These are phyloP conservation scores for Aegotheles bennettii DNA, from an alignment of 2,113 vertebrate genomes.

Conservation along the genomic window DNA sequence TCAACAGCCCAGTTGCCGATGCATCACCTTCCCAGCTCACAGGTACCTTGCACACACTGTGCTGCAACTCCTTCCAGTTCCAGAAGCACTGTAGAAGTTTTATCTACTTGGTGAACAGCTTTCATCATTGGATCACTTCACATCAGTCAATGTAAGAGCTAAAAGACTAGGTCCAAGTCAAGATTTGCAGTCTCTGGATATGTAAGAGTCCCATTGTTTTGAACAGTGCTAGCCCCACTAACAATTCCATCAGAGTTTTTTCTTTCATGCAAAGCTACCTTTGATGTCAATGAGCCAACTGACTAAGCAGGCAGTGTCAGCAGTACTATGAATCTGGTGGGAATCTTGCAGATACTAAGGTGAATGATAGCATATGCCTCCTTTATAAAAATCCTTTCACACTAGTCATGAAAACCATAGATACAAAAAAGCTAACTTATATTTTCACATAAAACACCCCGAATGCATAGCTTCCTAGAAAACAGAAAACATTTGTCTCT, in stretches of 20 bases:
- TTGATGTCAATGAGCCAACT: not conserved
- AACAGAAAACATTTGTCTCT: not conserved
- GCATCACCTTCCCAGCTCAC: not conserved
- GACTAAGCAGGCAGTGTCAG: not conserved
- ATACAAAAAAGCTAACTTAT: not conserved
- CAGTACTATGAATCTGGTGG: not conserved
- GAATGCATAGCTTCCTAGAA: not conserved
- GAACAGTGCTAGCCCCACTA: not conserved
- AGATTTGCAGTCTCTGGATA: not conserved
- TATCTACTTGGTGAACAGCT: not conserved
- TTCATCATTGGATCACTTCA: not conserved
- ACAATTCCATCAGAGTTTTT: not conserved
- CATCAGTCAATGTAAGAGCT: not conserved
- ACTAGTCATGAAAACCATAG: not conserved
- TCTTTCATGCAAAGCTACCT: not conserved
- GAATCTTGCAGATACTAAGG: not conserved
- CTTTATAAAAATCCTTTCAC: not conserved
- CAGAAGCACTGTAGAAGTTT: not conserved
- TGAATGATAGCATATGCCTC: not conserved
- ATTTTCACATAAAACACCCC: not conserved
- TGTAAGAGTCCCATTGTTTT: not conserved
- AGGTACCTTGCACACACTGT: not conserved
- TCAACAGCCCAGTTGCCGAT: not conserved
- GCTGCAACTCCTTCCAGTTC: not conserved
- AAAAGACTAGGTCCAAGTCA: not conserved